Conservation (phyloP, 2,888 invertebrate genomes). For the Acleris holmiana region DNA sequence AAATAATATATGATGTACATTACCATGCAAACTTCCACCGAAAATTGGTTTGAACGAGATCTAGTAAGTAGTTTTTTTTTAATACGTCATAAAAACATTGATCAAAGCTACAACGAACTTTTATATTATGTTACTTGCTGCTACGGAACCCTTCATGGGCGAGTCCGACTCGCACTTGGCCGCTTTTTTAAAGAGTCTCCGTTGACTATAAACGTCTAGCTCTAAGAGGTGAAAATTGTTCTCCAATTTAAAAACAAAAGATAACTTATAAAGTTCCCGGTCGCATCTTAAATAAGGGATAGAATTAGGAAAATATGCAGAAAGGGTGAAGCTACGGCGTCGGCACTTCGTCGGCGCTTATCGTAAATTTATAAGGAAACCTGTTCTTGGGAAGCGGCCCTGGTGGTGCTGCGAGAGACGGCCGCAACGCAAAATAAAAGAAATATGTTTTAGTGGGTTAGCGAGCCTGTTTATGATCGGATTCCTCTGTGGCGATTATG, state of each 20-base stretch:
- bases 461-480: slow-evolving; percentile 80
- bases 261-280: slow-evolving; percentile 41
- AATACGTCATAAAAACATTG: too few relatives aligned
- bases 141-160: too few relatives aligned
- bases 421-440: slow-evolving; percentile 78
- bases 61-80: too few relatives aligned
- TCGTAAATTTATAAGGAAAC: slow-evolving; percentile 77
- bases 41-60: too few relatives aligned
- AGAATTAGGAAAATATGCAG: slow-evolving; percentile 65
- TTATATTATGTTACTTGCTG: too few relatives aligned
- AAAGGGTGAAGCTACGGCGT: slow-evolving; percentile 57
- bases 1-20: too few relatives aligned
- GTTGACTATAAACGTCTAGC: too few relatives aligned
- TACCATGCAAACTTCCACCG: too few relatives aligned
- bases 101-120: too few relatives aligned
- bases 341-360: slow-evolving; percentile 65
- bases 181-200: too few relatives aligned
- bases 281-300: slow-evolving; percentile 38
- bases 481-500: slow-evolving; percentile 73
- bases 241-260: slow-evolving; percentile 46
- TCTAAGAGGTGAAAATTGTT: background rate
- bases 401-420: slow-evolving; percentile 60
- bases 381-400: slow-evolving; percentile 70
- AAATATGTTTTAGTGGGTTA: slow-evolving; percentile 84
- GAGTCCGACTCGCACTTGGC: too few relatives aligned